Percentiles rank a stretch among this genome's conserved stretches.
Evolutionary conservation across 2,113 vertebrate genomes (phyloP).

Genomic region (Lethenteron camtschaticum): DNA sequence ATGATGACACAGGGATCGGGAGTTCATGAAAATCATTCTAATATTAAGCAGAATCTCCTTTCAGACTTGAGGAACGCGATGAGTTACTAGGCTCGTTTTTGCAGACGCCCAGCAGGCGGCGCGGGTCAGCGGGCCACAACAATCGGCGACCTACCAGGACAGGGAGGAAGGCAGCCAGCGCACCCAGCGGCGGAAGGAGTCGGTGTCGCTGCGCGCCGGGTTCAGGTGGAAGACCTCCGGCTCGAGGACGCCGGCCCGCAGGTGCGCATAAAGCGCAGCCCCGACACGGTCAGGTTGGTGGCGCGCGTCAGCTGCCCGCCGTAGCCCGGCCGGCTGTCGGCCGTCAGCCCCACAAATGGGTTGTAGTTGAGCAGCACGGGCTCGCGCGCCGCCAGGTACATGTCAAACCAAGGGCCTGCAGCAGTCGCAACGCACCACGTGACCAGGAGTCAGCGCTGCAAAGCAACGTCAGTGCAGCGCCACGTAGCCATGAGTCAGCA

Average conservation of each 20-base stretch:
- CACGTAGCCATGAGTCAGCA: too few species aligned
- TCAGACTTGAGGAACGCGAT: too few species aligned
- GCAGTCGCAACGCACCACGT: neutral
- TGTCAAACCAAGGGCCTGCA: conserved; percentile 84
- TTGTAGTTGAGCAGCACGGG: conserved; percentile 80
- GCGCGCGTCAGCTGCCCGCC: conserved; percentile 59
- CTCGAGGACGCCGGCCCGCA: conserved; percentile 48
- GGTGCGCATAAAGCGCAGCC: conserved; percentile 80
- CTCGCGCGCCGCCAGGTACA: conserved; percentile 73
- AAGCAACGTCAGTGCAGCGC: too few species aligned
- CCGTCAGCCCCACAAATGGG: conserved; percentile 61
- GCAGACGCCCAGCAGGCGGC: too few species aligned
- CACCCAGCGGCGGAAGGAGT: conserved; percentile 52
- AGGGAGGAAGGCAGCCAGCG: conserved; percentile 60
- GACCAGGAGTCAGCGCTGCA: too few species aligned
- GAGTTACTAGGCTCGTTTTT: too few species aligned
- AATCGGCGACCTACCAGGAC: conserved; percentile 34
- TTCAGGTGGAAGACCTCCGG: conserved; percentile 88
- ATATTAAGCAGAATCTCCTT: too few species aligned
- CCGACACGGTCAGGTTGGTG: conserved; percentile 65
- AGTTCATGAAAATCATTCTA: too few species aligned
- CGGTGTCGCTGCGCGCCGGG: conserved; percentile 62
- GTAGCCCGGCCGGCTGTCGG: conserved; percentile 48
- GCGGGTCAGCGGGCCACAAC: too few species aligned
- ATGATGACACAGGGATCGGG: too few species aligned